phyloP scores from a whole-genome alignment of 53 echinoderm and acorn worm species.

The Arbacia lixula region DNA sequence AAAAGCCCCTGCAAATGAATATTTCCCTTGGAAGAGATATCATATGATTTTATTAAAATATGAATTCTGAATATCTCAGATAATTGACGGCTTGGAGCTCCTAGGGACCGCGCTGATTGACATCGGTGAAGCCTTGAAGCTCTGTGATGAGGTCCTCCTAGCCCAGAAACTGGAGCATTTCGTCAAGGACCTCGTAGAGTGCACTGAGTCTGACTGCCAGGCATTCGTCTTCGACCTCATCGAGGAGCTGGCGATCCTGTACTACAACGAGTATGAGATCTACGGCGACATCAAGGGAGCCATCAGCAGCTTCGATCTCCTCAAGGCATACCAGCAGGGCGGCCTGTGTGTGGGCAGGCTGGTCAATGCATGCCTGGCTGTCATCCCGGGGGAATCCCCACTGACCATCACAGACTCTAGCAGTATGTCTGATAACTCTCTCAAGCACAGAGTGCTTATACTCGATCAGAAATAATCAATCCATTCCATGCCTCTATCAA shows the following conservation, averaged over 20 bases:
- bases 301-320: slow-evolving; percentile 68
- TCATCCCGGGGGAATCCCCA: neutral
- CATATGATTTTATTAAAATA: too few relatives aligned
- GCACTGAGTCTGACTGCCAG: slow-evolving; percentile 59
- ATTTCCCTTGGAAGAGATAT: too few relatives aligned
- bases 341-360: slow-evolving; percentile 82
- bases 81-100: slow-evolving; percentile 71
- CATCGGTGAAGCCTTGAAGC: slow-evolving; percentile 56
- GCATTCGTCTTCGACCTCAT: slow-evolving; percentile 65
- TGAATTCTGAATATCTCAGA: too few relatives aligned
- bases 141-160: slow-evolving; percentile 68
- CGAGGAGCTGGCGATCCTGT: slow-evolving; percentile 65
- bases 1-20: too few relatives aligned
- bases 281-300: slow-evolving; percentile 81
- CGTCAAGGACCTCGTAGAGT: slow-evolving; percentile 71
- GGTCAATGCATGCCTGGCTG: slow-evolving; percentile 61
- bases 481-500: too few relatives aligned
- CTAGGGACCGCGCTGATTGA: slow-evolving; percentile 67
- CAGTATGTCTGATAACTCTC: too few relatives aligned
- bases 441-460: too few relatives aligned
- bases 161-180: slow-evolving; percentile 69
- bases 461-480: too few relatives aligned
- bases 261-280: slow-evolving; percentile 76
- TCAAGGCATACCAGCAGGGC: slow-evolving; percentile 79
- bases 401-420: too few relatives aligned